Base-by-base conservation (phyloP, 1,140 invertebrate genomes). In the Colletes gigas region DNA sequence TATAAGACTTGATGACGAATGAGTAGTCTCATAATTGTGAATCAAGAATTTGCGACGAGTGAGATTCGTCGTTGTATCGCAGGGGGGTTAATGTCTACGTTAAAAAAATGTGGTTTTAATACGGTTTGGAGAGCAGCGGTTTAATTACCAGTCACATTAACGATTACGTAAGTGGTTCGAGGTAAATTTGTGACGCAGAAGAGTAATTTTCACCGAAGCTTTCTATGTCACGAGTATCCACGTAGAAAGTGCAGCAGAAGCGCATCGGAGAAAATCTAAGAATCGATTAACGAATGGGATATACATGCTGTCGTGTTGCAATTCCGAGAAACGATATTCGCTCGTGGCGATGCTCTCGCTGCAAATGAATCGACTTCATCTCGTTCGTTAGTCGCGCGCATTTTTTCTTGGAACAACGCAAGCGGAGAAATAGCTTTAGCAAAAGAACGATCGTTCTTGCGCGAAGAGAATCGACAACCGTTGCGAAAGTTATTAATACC, bases 351-450 rank as follows among this genome's bases (percentile, higher is more conserved):
- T 74, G 47, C 44, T 19, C 47, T n/a, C 72, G 52, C 59, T 54
- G 44, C 62, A 41, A 65, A 65, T 39, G 60, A 65, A 65, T 63
- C 50, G 50, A 7, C 60, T 44, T 54, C 72, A 21, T 75, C 47
- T 0, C 21, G 62, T 50, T 65, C 60, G 72, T 75, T 75, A 66
- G 30, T 65, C 41, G 6, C 4, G n/a, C 60, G 60, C 54, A 39
- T 50, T n/a, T 75, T 66, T 75, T 60, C 39, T 39, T 60, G 44
- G 60, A 75, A 75, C n/a, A 30, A n/a, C 17, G 47, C 17, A 41
- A 6, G 1, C 14, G 50, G n/a, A 75, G 60, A 66, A 75, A 66
- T 75, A 65, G 47, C 60, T 65, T 8, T 17, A 19, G 59, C 0
- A 30, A 9, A 52, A 47, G 44, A 4, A 65, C 15, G 59, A 52